Conservation (phyloP, 2,797 vertebrate species). For the Acanthurus tractus region DNA sequence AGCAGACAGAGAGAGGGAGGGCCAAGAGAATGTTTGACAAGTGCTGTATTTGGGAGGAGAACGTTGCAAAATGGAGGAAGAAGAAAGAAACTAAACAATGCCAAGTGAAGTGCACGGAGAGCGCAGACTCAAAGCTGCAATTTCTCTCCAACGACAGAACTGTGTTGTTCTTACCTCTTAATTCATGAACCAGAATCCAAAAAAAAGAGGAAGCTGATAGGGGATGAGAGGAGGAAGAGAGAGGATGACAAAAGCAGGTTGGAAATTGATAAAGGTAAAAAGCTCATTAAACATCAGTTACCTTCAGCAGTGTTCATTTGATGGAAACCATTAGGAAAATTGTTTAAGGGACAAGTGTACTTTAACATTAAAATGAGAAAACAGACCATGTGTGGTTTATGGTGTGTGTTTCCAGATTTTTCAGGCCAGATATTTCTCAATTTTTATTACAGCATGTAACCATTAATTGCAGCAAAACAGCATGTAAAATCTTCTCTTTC, state of each 20-base stretch:
- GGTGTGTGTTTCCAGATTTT: neutral
- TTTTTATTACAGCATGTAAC: too few species aligned
- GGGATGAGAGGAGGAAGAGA: neutral
- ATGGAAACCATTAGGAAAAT: neutral
- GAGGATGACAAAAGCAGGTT: conserved; percentile 2
- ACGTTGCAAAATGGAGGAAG: conserved; percentile 15
- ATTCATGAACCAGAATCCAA: conserved; percentile 11
- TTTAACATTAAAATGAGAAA: neutral
- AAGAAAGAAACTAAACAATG: conserved; percentile 3
- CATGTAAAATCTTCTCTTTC: neutral
- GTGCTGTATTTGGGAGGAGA: conserved; percentile 45
- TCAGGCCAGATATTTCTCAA: neutral
- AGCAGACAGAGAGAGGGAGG: conserved; percentile 19
- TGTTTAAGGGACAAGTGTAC: neutral
- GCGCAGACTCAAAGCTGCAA: neutral
- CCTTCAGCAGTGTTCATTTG: neutral
- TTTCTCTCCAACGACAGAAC: neutral
- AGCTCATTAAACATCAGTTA: neutral
- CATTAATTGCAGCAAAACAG: neutral
- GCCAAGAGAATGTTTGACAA: neutral
- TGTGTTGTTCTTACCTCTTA: conserved; percentile 4
- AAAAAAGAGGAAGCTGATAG: neutral
- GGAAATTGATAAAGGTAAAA: neutral
- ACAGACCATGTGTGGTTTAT: neutral
- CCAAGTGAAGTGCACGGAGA: neutral